A percentile compares a stretch with the other conserved stretches of the same genome.
These are phyloP conservation scores for Monopis laevigella DNA, from an alignment of 2,888 invertebrate genomes.

Conservation along the genomic window DNA sequence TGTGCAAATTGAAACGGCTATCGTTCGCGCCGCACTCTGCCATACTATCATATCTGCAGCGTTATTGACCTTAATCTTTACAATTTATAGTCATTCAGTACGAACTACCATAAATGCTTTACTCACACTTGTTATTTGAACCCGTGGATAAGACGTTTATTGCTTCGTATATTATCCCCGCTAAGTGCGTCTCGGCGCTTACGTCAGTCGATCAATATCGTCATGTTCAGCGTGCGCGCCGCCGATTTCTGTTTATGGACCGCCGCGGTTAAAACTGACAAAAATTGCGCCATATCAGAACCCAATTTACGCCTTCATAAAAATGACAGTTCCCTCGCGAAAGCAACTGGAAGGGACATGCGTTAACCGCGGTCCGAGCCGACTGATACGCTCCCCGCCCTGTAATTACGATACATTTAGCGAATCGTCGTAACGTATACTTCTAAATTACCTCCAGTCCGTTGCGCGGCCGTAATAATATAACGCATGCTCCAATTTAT, in stretches of 20 bases:
- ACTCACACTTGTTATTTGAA: conserved; percentile 52
- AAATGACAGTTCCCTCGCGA: conserved; percentile 24
- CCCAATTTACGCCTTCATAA: conserved; percentile 27
- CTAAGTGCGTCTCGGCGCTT: conserved; percentile 6
- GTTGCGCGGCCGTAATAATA: neutral
- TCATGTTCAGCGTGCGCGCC: neutral
- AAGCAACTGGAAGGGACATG: no score
- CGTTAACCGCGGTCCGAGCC: no score
- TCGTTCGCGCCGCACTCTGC: conserved; percentile 27
- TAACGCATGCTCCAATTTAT: neutral
- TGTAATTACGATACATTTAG: conserved; percentile 5
- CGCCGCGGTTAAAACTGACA: conserved; percentile 21
- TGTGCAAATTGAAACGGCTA: conserved; percentile 16
- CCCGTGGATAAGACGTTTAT: conserved; percentile 36
- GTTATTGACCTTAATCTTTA: conserved; percentile 60
- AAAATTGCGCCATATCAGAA: conserved; percentile 26
- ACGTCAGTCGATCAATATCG: conserved; percentile 10
- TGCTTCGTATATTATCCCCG: conserved; percentile 29
- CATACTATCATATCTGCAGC: conserved; percentile 54
- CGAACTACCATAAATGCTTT: conserved; percentile 55
- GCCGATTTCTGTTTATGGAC: conserved; percentile 9
- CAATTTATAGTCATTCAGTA: conserved; percentile 57
- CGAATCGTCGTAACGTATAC: conserved; percentile 6
- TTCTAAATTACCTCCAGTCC: conserved; percentile 1
- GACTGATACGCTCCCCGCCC: no score